phyloP scores from a whole-genome alignment of 1,140 invertebrate genomes.

The Heliconius hewitsoni region DNA sequence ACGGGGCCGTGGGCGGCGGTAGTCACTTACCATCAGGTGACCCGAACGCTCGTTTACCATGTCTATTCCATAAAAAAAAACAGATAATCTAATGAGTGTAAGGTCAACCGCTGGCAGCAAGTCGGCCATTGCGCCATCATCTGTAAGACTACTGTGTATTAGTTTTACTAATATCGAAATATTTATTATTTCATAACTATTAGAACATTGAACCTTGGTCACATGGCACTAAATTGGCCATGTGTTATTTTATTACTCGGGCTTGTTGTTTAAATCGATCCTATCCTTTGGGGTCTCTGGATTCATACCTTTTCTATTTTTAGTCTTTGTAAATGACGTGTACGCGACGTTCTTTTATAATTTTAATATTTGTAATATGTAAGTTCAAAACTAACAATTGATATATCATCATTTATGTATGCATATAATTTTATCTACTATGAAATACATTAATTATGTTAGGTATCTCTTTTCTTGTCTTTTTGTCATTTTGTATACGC shows the following conservation, averaged over 20 bases:
- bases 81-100: conserved; percentile 66
- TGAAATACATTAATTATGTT: no score
- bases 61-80: no score
- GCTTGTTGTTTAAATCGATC: neutral
- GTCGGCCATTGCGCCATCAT: conserved; percentile 52
- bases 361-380: neutral
- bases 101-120: conserved; percentile 58
- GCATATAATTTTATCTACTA: no score
- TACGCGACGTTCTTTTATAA: neutral
- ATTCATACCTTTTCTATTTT: neutral
- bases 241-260: conserved; percentile 35
- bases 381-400: neutral
- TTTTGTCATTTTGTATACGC: no score
- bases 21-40: no score
- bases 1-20: no score
- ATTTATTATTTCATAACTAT: conserved; percentile 37
- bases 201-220: conserved; percentile 45
- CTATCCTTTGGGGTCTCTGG: neutral
- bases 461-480: no score
- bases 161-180: conserved; percentile 30
- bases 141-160: conserved; percentile 42
- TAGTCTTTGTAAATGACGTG: neutral
- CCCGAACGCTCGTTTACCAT: no score
- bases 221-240: conserved; percentile 44
- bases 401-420: neutral